A percentile compares a stretch with the other conserved stretches of the same genome.
Evolutionary conservation across 2,113 vertebrate genomes (phyloP).

Genomic region (Trichechus manatus): DNA sequence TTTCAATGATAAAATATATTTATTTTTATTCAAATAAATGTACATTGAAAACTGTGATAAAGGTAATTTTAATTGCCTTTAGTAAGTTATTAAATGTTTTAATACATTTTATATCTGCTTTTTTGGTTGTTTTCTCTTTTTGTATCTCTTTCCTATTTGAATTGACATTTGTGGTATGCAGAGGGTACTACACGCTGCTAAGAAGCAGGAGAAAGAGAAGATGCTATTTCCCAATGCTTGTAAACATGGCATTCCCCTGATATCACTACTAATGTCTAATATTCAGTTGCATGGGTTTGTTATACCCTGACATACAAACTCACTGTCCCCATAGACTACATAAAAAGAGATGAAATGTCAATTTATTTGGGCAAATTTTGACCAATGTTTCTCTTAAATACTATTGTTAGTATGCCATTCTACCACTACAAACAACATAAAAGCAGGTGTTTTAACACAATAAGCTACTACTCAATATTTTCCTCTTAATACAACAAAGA

Average conservation of each 20-base stretch:
- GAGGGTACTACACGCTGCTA: background rate
- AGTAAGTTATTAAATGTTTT: background rate
- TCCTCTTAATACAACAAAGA: background rate
- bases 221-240: background rate
- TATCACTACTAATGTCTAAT: background rate
- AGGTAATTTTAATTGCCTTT: background rate
- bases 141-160: background rate
- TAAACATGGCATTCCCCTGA: background rate
- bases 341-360: background rate
- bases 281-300: background rate
- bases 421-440: background rate
- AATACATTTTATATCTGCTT: background rate
- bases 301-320: background rate
- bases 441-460: background rate
- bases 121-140: background rate
- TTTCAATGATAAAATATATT: slow-evolving; percentile 38
- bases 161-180: background rate
- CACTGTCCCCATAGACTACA: background rate
- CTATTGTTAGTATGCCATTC: background rate
- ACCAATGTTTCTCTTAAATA: background rate
- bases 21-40: slow-evolving; percentile 31
- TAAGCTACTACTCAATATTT: background rate
- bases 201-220: background rate
- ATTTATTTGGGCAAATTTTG: background rate
- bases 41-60: background rate